Base-by-base conservation (phyloP, 1,140 invertebrate genomes). In the Mycetomoellerius zeteki region DNA sequence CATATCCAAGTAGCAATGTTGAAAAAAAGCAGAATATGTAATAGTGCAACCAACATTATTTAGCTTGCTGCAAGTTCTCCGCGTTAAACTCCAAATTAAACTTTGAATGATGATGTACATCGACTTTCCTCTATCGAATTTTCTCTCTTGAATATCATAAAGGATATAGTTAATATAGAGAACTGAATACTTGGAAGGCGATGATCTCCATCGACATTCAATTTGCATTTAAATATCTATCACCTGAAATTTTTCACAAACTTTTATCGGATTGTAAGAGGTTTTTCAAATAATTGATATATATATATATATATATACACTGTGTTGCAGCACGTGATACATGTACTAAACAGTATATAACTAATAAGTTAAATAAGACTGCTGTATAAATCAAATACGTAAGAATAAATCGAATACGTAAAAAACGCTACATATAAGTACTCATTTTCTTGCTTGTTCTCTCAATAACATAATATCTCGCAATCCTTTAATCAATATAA, bases 151-250 rank as follows among this genome's bases (percentile, higher is more conserved):
- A 73, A 72, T 19, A 72, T 78, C 73, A 60, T 60, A 21, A 60
- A 12, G 16, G 54, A 86, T 87, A 87, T 73, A 43, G 24, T 75
- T 62, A 50, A 69, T 37, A 47, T 62, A 21, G 14, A 77, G 43
- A 65, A 64, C 33, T 12, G 24, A 58, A 69, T 67, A 76, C 76
- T 71, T 69, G 54, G 64, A 50, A 87, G 43, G 58, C 82, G 37
- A 87, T 85, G 80, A 80, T 67, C 85, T 85, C 56, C 84, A 64
- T 78, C 78, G 47, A 91, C 86, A 91, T 94, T 93, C 93, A 93
- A 94, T 94, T 93, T 94, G 91, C 92, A 93, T 93, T 89, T 87
- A 93, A 92, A 92, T 92, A 91, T 91, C 85, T 84, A 30, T 30
- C 43, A 56, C 27, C 52, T 65, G 21, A 69, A 85, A 84, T 76